Evolutionary conservation across 2,113 vertebrate species (phyloP).

Genomic region (Callaeas wilsoni): DNA sequence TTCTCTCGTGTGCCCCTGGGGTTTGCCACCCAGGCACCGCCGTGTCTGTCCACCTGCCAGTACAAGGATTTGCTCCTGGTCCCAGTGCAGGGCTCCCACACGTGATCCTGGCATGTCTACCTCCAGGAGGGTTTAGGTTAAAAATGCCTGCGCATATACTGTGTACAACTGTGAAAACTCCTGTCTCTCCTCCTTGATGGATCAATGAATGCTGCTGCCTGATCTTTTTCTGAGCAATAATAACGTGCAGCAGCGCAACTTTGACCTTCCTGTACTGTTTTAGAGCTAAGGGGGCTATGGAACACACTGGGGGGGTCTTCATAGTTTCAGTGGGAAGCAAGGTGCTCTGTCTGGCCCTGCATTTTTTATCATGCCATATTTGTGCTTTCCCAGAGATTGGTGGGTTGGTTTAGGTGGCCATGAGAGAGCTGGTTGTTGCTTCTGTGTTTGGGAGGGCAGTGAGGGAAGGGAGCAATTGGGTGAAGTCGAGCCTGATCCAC

Average conservation of each 20-base stretch:
- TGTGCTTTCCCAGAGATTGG: not conserved
- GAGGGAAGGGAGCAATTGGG: not conserved
- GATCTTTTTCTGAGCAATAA: constrained; percentile 32
- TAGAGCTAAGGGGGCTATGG: not conserved
- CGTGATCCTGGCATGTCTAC: not conserved
- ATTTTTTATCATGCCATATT: not conserved
- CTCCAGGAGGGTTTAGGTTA: not conserved
- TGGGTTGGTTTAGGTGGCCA: not conserved
- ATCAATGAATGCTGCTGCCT: not conserved
- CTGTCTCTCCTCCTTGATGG: not conserved
- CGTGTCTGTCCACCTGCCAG: not conserved
- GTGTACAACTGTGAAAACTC: not conserved
- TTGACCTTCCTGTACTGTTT: not conserved
- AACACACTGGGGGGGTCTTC: not conserved
- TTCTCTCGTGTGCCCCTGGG: accelerated
- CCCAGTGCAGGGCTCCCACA: not conserved
- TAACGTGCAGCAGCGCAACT: not conserved
- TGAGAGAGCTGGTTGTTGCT: not conserved
- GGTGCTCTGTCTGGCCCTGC: not conserved
- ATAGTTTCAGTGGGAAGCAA: not conserved
- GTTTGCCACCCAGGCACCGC: not conserved
- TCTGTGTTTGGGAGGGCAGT: not conserved
- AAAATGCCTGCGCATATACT: not conserved
- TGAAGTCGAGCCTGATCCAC: not conserved
- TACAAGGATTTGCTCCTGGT: not conserved